Conservation (phyloP, 2,888 invertebrate genomes). For the Caradrina clavipalpis region DNA sequence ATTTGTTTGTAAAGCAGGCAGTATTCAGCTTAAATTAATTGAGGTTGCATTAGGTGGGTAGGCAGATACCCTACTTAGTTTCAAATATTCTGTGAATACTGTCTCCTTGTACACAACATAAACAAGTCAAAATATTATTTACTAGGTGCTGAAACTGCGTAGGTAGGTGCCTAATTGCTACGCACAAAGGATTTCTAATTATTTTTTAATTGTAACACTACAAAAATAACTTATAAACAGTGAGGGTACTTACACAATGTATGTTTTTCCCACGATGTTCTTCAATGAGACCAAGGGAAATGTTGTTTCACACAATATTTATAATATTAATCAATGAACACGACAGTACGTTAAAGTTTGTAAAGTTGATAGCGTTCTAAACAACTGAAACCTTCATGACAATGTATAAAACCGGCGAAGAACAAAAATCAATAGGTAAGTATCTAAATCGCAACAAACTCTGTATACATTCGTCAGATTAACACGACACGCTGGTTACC, state of each 20-base stretch:
- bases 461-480: slow-evolving; percentile 73
- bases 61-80: not conserved
- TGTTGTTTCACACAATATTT: slow-evolving; percentile 71
- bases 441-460: slow-evolving; percentile 80
- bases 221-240: slow-evolving; percentile 54
- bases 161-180: not conserved
- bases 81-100: slow-evolving; percentile 16
- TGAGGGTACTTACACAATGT: slow-evolving; percentile 76
- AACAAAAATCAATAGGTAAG: slow-evolving; percentile 88
- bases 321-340: slow-evolving; percentile 60
- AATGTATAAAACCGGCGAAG: slow-evolving; percentile 86
- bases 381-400: slow-evolving; percentile 83
- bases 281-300: slow-evolving; percentile 73
- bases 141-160: slow-evolving; percentile 11
- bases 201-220: slow-evolving; percentile 14
- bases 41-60: not conserved
- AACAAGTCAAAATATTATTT: slow-evolving; percentile 14
- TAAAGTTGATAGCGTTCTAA: slow-evolving; percentile 67
- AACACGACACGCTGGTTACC: slow-evolving; percentile 79
- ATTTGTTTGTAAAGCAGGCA: slow-evolving; percentile 32
- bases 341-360: slow-evolving; percentile 56
- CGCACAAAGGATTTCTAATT: slow-evolving; percentile 1
- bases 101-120: slow-evolving; percentile 2
- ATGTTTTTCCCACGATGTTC: slow-evolving; percentile 81
- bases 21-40: slow-evolving; percentile 17